Evolutionary conservation across 2,797 vertebrate species (phyloP).

Genomic region (Sarcoramphus papa): DNA sequence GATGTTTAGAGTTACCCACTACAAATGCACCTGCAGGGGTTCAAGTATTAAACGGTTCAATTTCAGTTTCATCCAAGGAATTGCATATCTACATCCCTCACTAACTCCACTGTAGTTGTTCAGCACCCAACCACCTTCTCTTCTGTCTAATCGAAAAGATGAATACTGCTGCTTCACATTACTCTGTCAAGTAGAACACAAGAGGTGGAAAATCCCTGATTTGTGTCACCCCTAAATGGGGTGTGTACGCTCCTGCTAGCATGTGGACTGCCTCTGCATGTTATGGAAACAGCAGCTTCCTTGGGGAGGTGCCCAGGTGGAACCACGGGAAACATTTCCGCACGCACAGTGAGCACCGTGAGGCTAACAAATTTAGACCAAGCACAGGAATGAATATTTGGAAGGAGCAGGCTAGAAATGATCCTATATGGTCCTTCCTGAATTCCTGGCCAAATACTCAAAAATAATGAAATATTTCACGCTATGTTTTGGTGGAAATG

Average conservation of each 20-base stretch:
- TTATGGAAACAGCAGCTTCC: background rate
- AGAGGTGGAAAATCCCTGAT: background rate
- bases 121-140: background rate
- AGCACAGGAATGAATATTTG: background rate
- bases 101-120: background rate
- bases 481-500: background rate
- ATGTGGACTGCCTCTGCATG: background rate
- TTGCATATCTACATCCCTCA: background rate
- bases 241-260: background rate
- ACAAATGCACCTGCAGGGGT: background rate
- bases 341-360: background rate
- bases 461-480: background rate
- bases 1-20: background rate
- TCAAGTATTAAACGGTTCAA: background rate
- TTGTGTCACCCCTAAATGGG: background rate
- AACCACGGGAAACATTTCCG: background rate
- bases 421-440: background rate
- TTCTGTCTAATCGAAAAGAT: background rate
- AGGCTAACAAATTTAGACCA: background rate
- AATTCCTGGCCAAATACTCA: background rate
- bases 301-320: background rate
- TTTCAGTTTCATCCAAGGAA: background rate
- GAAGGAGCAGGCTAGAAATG: background rate
- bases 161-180: background rate
- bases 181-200: background rate